These are phyloP conservation scores for Cnemophilus loriae DNA, from an alignment of 2,113 vertebrate species.

Conservation along the genomic window DNA sequence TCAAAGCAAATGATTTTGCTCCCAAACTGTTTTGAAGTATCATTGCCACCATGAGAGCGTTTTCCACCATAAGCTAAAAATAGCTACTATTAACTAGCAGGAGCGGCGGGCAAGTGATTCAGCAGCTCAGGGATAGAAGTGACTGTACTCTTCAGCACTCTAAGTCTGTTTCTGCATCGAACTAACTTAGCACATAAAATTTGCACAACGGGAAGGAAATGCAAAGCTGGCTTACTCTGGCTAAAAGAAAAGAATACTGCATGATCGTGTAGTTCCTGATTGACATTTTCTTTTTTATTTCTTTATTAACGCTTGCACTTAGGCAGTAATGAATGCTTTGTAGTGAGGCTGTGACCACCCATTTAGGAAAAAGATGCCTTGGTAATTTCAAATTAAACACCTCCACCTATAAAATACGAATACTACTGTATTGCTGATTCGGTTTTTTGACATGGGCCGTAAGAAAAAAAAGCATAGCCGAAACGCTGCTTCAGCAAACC, in stretches of 20 bases:
- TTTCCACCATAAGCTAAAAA: conserved; percentile 63
- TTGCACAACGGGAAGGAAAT: background rate
- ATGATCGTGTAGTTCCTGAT: background rate
- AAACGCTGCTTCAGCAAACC: background rate
- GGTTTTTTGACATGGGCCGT: background rate
- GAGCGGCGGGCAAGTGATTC: conserved; percentile 23
- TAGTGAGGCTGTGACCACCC: background rate
- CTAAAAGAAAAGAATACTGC: background rate
- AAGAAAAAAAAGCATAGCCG: background rate
- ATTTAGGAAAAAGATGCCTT: background rate
- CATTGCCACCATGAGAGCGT: background rate
- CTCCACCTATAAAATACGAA: background rate
- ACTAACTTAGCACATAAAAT: conserved; percentile 8
- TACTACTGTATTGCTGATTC: background rate
- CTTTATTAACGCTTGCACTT: background rate
- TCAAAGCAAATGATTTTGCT: background rate
- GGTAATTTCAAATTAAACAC: background rate
- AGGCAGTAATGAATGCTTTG: background rate
- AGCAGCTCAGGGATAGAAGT: background rate
- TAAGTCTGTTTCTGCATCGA: background rate
- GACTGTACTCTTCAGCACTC: background rate
- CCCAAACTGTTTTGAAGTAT: conserved; percentile 24
- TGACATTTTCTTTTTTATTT: background rate
- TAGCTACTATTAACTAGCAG: conserved; percentile 46
- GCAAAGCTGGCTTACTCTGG: background rate